Evolutionary conservation across 2,113 vertebrate genomes (phyloP).

Genomic region (Pseudopipra pipra): DNA sequence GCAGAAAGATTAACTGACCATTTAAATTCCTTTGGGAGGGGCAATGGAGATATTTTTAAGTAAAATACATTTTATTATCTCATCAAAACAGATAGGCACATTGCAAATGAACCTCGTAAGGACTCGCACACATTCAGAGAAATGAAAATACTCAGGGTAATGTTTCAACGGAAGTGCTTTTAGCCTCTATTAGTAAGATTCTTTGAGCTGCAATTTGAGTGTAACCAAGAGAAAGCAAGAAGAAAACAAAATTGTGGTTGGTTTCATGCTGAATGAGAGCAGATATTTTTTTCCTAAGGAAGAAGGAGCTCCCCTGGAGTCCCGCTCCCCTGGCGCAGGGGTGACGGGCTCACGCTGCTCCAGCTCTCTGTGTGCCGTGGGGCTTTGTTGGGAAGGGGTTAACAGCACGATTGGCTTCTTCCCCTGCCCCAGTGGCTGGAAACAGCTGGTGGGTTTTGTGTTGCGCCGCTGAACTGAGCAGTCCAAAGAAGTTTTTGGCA

Average conservation of each 20-base stretch:
- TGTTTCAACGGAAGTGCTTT: not conserved
- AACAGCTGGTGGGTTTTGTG: slow-evolving; percentile 84
- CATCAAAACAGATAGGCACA: slow-evolving; percentile 42
- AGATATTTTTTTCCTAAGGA: not conserved
- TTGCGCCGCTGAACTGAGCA: slow-evolving; percentile 58
- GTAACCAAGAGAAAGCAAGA: not conserved
- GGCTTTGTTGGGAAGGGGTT: slow-evolving; percentile 47
- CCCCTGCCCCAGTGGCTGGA: slow-evolving; percentile 54
- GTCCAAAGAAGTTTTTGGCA: slow-evolving; percentile 70
- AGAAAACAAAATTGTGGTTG: not conserved
- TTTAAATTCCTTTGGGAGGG: not conserved
- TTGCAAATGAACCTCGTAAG: slow-evolving; percentile 46
- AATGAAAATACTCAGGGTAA: slow-evolving; percentile 36
- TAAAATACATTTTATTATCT: slow-evolving; percentile 59
- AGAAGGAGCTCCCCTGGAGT: not conserved
- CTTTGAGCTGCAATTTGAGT: not conserved
- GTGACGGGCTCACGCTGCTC: rapidly evolving
- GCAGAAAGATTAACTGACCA: slow-evolving; percentile 33
- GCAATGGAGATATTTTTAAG: slow-evolving; percentile 48
- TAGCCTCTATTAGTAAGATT: slow-evolving; percentile 29
- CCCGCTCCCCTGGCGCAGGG: rapidly evolving
- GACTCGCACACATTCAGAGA: not conserved
- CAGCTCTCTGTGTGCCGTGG: not conserved
- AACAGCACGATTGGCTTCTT: not conserved
- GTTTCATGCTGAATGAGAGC: not conserved